phyloP scores from a whole-genome alignment of 2,113 vertebrate genomes.

The Oreochromis tanganicae region DNA sequence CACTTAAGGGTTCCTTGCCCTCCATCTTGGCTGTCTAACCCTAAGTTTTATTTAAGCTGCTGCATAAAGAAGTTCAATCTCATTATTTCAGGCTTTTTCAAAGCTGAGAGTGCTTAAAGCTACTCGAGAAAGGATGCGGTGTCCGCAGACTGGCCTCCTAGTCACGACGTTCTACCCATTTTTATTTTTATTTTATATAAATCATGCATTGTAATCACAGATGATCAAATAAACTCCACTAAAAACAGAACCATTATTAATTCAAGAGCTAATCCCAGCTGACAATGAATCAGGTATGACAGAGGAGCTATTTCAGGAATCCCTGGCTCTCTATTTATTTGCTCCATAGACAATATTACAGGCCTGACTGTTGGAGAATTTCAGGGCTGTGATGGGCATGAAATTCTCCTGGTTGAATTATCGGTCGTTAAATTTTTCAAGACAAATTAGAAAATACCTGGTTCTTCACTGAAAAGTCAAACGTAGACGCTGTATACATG shows the following conservation, averaged over 20 bases:
- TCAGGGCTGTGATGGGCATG: accelerated
- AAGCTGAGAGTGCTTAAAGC: background rate
- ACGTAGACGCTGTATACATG: background rate
- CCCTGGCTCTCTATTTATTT: background rate
- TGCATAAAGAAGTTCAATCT: background rate
- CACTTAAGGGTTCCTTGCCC: slow-evolving; percentile 1
- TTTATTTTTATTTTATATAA: background rate
- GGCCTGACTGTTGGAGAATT: background rate
- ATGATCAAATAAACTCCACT: background rate
- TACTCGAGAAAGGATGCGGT: background rate
- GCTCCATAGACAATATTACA: background rate
- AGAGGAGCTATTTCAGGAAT: background rate
- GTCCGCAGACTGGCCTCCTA: background rate
- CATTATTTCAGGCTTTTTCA: background rate
- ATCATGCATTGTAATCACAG: background rate
- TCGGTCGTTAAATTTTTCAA: background rate
- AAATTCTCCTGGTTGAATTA: background rate
- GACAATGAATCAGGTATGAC: background rate
- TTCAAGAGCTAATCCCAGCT: background rate
- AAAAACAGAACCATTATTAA: background rate
- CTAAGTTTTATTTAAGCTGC: background rate
- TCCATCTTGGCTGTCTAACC: background rate
- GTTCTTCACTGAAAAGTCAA: background rate
- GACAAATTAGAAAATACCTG: background rate
- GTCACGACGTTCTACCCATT: background rate